Percentiles rank a stretch among this genome's conserved stretches.
Evolutionary conservation across 1,140 invertebrate genomes (phyloP).

Genomic region (Panagrolaimus sp.): DNA sequence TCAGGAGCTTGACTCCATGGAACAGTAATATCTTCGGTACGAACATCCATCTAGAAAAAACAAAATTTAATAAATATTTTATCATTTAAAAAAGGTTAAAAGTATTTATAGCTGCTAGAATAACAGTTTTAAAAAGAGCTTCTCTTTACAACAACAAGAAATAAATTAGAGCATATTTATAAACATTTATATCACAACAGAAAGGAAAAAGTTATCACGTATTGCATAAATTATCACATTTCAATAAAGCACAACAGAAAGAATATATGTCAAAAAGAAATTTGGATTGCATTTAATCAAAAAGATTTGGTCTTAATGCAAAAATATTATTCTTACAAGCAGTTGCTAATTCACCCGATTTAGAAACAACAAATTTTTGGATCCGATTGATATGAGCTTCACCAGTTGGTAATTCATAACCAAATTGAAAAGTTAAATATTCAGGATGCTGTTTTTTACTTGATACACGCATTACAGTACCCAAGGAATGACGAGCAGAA

Average conservation of each 20-base stretch:
- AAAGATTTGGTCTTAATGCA: neutral
- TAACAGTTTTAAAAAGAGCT: neutral
- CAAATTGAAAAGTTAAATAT: conserved; percentile 74
- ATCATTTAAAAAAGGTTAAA: neutral
- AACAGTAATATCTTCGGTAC: conserved; percentile 54
- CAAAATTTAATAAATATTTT: neutral
- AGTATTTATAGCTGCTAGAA: too few relatives aligned
- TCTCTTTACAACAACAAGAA: too few relatives aligned
- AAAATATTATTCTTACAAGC: neutral
- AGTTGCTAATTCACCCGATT: conserved; percentile 7
- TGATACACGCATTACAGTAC: conserved; percentile 92
- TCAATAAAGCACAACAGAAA: too few relatives aligned
- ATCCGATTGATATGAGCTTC: conserved; percentile 23
- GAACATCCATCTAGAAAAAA: conserved; percentile 39
- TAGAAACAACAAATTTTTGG: neutral
- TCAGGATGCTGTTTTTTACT: conserved; percentile 86
- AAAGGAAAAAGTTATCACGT: neutral
- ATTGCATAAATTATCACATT: too few relatives aligned
- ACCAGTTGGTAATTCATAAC: conserved; percentile 43
- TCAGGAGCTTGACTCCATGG: conserved; percentile 57
- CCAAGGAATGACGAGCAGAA: conserved; percentile 74
- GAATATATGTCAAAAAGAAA: too few relatives aligned
- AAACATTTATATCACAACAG: neutral
- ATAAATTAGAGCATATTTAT: neutral
- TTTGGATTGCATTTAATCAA: neutral